Evolutionary conservation across 2,113 vertebrate genomes (phyloP).

Genomic region (Ursus arctos): DNA sequence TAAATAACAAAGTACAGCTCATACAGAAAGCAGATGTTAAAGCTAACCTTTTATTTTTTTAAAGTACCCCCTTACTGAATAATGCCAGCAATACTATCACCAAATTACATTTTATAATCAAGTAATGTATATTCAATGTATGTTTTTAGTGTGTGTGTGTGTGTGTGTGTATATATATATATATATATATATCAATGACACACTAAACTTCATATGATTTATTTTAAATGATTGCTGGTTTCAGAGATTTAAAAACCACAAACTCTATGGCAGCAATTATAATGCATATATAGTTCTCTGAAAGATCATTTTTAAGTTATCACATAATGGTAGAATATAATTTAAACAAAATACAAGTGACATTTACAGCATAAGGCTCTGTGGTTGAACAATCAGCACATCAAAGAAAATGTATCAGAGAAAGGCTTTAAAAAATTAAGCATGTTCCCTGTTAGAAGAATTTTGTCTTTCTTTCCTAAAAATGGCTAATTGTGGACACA

Average conservation of each 20-base stretch:
- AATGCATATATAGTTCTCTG: conserved; percentile 78
- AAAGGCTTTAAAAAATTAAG: conserved; percentile 86
- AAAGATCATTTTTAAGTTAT: conserved; percentile 81
- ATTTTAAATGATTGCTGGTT: conserved; percentile 86
- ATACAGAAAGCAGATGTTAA: conserved; percentile 44
- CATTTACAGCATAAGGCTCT: conserved; percentile 90
- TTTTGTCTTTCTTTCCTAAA: conserved; percentile 83
- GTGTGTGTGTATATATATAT: not conserved
- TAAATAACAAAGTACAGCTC: conserved; percentile 69
- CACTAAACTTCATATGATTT: conserved; percentile 80
- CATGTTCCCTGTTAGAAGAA: conserved; percentile 81
- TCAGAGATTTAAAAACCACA: conserved; percentile 84
- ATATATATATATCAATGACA: conserved; percentile 52
- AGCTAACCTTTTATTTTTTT: conserved; percentile 68
- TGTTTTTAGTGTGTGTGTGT: conserved; percentile 48
- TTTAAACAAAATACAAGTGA: conserved; percentile 87
- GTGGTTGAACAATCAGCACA: conserved; percentile 89
- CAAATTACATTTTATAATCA: conserved; percentile 70
- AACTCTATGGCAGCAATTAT: conserved; percentile 82
- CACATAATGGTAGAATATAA: conserved; percentile 80
- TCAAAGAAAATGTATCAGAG: conserved; percentile 84
- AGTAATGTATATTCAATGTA: conserved; percentile 64
- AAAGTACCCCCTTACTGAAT: conserved; percentile 65
- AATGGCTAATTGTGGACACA: conserved; percentile 79
- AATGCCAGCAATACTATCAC: conserved; percentile 58